Base-by-base conservation (phyloP, 2,797 vertebrate genomes). In the Paramormyrops hopkinsi region DNA sequence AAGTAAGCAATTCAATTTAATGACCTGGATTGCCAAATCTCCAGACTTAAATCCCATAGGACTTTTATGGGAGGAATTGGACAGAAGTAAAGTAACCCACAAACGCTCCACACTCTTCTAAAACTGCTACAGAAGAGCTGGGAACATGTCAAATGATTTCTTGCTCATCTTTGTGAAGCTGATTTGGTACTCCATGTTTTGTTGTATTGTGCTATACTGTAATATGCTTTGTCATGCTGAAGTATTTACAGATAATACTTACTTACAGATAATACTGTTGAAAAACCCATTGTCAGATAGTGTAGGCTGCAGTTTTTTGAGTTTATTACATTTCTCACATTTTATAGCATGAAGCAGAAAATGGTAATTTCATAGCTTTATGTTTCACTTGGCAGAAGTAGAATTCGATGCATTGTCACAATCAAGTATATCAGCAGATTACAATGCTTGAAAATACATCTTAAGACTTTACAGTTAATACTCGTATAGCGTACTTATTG, bases 291-390 rank as follows among this genome's bases (percentile, higher is more conserved):
- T 37, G 14, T n/a, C 76, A 82, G 76, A 44, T 19, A 3, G 41
- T n/a, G 76, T n/a, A 82, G 37, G 41, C 17, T 46, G 76, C 33
- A 46, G 41, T 14, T 91, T 25, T 90, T 92, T 91, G 89, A 69
- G 83, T 96, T 96, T 96, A 96, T 96, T 96, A 91, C 91, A 93
- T 95, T 90, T 88, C 88, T 88, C 65, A 90, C 92, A 93, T 92
- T 91, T 93, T 91, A 54, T 88, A 91, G 94, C 94, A 94, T 90
- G 90, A 92, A 94, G 94, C 92, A 94, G 95, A 94, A 93, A 92
- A 96, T 93, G 93, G 92, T 92, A 93, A 95, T 94, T 91, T 94
- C 93, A 91, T 90, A 95, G 91, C 95, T 91, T 91, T 54, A 90
- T 62, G 76, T n/a, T 90, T 93, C 93, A 93, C 82, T 91, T 91